Conservation (phyloP, 2,797 vertebrate species). For the Poeciliopsis turneri region DNA sequence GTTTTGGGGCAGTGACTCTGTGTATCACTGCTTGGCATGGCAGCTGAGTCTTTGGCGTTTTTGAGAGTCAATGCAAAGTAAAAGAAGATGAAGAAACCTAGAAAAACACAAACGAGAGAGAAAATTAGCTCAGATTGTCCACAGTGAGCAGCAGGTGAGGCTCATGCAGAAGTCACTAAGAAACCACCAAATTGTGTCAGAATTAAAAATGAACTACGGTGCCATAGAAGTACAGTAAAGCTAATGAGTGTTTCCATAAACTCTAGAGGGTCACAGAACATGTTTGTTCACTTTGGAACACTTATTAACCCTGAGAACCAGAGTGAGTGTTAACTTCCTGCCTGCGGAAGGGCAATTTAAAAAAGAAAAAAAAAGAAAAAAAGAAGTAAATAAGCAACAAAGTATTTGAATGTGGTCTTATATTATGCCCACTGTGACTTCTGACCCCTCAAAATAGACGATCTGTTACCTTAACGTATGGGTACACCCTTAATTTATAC, state of each 20-base stretch:
- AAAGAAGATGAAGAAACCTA: conserved; percentile 69
- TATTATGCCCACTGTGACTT: not conserved
- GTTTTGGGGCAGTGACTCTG: not conserved
- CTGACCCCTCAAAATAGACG: not conserved
- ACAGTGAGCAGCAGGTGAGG: not conserved
- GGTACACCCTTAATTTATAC: not conserved
- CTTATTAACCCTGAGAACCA: not conserved
- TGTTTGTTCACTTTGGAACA: not conserved
- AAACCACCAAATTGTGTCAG: not conserved
- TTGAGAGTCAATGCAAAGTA: conserved; percentile 55
- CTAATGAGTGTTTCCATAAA: not conserved
- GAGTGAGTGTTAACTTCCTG: not conserved
- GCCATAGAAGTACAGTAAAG: not conserved
- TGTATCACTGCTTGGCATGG: not conserved
- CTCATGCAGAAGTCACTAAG: conserved; percentile 2
- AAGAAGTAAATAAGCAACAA: not conserved
- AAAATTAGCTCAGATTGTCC: not conserved
- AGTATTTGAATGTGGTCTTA: not conserved
- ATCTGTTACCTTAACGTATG: not conserved
- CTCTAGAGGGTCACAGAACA: not conserved
- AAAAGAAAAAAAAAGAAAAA: not conserved
- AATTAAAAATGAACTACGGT: not conserved
- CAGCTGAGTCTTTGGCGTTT: not conserved
- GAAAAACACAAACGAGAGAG: not conserved
- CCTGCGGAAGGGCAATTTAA: not conserved